A percentile compares a stretch with the other conserved stretches of the same genome.
Evolutionary conservation across 2,888 invertebrate genomes (phyloP).

Genomic region (Mesochorus sp.): DNA sequence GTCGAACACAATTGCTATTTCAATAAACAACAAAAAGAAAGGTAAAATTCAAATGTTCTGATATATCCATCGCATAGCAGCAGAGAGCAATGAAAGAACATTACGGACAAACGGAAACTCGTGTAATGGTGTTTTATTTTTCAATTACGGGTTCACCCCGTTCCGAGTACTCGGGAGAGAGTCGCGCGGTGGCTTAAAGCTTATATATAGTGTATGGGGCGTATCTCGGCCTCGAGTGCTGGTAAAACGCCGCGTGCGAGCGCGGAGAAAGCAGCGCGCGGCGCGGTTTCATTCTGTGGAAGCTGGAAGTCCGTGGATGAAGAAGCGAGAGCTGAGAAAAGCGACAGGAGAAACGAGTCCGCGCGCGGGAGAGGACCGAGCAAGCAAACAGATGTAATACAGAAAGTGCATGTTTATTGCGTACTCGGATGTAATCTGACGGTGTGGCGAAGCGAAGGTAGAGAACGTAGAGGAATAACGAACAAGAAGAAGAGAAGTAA

Average conservation of each 20-base stretch:
- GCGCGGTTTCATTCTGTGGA: too few relatives aligned
- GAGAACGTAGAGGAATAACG: constrained; percentile 31
- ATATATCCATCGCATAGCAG: neutral
- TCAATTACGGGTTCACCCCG: neutral
- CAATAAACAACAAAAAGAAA: too few relatives aligned
- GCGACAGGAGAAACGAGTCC: constrained; percentile 54
- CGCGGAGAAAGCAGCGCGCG: too few relatives aligned
- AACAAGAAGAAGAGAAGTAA: constrained; percentile 30
- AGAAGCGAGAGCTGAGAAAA: constrained; percentile 41
- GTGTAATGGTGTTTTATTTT: neutral
- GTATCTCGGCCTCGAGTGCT: too few relatives aligned
- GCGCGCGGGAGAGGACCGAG: constrained; percentile 37
- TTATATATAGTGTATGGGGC: neutral
- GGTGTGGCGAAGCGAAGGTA: constrained; percentile 53
- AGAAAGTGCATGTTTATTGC: constrained; percentile 71
- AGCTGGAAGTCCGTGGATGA: constrained; percentile 22
- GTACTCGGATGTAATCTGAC: constrained; percentile 66
- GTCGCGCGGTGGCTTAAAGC: neutral
- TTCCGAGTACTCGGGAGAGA: neutral
- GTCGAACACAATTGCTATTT: too few relatives aligned
- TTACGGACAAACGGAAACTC: neutral
- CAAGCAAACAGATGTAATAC: constrained; percentile 67
- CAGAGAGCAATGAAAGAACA: neutral
- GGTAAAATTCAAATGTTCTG: too few relatives aligned
- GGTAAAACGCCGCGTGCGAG: too few relatives aligned